Evolutionary conservation across 2,888 invertebrate genomes (phyloP), one percentile per base, ranked within the genome.

Genomic region (Phaedon cochleariae): DNA sequence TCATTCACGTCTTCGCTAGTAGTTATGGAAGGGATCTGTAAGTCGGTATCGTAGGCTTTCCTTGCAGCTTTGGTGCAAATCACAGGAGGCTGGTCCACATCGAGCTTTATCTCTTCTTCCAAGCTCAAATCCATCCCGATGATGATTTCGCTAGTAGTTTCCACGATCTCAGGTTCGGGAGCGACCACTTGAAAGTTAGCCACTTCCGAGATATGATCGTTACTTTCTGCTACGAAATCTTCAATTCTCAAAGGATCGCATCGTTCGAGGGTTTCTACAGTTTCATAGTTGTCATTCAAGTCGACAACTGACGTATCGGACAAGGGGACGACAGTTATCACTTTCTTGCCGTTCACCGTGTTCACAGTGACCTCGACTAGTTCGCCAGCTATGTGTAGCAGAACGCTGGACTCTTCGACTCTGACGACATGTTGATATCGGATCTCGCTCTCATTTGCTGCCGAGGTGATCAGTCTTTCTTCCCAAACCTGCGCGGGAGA

Each of bases 321-420:
- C 17, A 79, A 62, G 0, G 80, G 76, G 3, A 75, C 63, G 0
- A 80, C 78, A 6, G 76, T 77, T 45, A 80, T 77, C 6, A 78
- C 68, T 59, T 79, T 80, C 53, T 74, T 78, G 1, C 77, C 79
- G 57, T 78, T 76, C 1, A 75, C 65, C 9, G 65, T 66, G 60
- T 74, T 76, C 4, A 80, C 74, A 62, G 69, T 79, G 10, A 80
- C 74, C 67, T 79, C 77, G 2, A 80, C 74, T 21, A 79, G 58
- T 69, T 78, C 78, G 5, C 79, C 80, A 7, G 76, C 76, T 18
- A 80, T 75, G 65, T 79, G 71, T 7, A 80, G 64, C 0, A 78
- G 68, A 37, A 77, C 76, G 22, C 62, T 72, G 41, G 73, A 69
- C 26, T 77, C 78, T 55, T 78, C 77, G 12, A 79, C 72, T 58